phyloP scores from a whole-genome alignment of 2,888 invertebrate genomes.

The Cryptus armator region DNA sequence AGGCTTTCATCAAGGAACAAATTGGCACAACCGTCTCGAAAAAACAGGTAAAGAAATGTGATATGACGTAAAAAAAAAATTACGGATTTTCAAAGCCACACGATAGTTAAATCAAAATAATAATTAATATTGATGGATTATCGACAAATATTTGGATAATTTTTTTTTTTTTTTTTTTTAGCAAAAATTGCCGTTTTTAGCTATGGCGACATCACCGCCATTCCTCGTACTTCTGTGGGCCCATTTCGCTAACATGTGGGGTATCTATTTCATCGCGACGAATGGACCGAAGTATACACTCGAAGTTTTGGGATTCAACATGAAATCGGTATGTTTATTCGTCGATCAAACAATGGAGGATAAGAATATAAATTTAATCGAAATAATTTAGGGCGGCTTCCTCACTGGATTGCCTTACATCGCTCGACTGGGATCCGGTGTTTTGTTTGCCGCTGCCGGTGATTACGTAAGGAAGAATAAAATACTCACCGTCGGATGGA shows the following conservation, averaged over 20 bases:
- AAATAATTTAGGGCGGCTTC: slow-evolving; percentile 88
- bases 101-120: not conserved
- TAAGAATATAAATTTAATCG: not conserved
- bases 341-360: slow-evolving; percentile 12
- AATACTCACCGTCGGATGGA: slow-evolving; percentile 84
- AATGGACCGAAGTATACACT: slow-evolving; percentile 93
- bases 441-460: slow-evolving; percentile 90
- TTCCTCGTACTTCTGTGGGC: slow-evolving; percentile 89
- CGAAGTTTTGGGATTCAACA: slow-evolving; percentile 90
- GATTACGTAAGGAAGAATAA: slow-evolving; percentile 88
- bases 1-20: slow-evolving; percentile 87
- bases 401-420: slow-evolving; percentile 91
- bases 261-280: slow-evolving; percentile 91
- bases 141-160: not conserved
- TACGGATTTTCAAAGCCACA: not conserved
- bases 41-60: slow-evolving; percentile 75
- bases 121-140: not conserved
- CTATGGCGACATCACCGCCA: slow-evolving; percentile 88
- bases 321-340: slow-evolving; percentile 84
- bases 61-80: not conserved
- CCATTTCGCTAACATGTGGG: slow-evolving; percentile 94
- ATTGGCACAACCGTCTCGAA: slow-evolving; percentile 81
- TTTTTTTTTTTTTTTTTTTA: slow-evolving; percentile 76
- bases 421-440: slow-evolving; percentile 89
- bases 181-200: slow-evolving; percentile 89